These are phyloP conservation scores for Patiria pectinifera DNA, from an alignment of 53 echinoderm and acorn worm genomes.

Conservation along the genomic window DNA sequence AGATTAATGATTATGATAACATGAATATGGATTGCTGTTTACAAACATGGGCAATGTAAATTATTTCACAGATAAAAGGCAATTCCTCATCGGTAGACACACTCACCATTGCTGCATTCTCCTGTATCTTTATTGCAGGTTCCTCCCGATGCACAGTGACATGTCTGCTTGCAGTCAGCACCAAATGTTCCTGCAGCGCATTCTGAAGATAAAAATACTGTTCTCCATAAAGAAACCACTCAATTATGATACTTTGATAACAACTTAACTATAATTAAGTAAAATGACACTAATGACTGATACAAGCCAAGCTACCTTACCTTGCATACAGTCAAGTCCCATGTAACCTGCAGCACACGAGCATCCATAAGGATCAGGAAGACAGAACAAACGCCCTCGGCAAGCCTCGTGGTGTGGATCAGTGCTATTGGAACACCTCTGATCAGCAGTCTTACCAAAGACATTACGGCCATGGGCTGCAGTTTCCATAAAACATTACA, in stretches of 20 bases:
- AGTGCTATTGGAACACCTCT: constrained; percentile 15
- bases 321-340: constrained; percentile 66
- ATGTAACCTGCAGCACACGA: constrained; percentile 69
- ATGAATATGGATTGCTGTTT: too few relatives aligned
- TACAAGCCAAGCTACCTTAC: neutral
- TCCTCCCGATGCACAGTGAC: constrained; percentile 66
- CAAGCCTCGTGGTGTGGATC: constrained; percentile 35
- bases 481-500: too few relatives aligned
- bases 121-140: constrained; percentile 73
- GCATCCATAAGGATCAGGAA: constrained; percentile 74
- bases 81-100: neutral
- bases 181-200: constrained; percentile 72
- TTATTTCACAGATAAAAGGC: too few relatives aligned
- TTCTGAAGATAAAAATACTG: constrained; percentile 23
- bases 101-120: constrained; percentile 64
- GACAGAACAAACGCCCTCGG: constrained; percentile 69
- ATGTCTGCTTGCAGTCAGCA: constrained; percentile 78
- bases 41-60: too few relatives aligned
- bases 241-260: too few relatives aligned
- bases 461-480: constrained; percentile 64
- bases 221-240: too few relatives aligned
- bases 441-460: constrained; percentile 47
- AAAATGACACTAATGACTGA: too few relatives aligned
- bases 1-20: too few relatives aligned
- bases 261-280: too few relatives aligned